These are phyloP conservation scores for Carassius auratus DNA, from an alignment of 2,113 vertebrate genomes.

Conservation along the genomic window DNA sequence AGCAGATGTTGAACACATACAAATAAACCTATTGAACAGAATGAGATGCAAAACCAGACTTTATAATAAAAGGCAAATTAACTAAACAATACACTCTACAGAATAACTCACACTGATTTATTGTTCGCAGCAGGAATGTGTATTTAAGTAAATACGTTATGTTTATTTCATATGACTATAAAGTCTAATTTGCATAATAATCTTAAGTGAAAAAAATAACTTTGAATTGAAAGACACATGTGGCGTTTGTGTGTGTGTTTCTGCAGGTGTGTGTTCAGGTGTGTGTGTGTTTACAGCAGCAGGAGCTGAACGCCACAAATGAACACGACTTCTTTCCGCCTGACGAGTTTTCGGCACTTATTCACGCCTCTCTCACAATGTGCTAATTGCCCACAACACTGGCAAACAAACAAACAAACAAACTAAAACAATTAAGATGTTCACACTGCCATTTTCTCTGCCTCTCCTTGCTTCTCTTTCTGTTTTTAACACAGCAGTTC, in stretches of 20 bases:
- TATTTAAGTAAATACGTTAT: neutral
- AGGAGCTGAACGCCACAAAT: constrained; percentile 66
- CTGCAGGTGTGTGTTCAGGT: constrained; percentile 48
- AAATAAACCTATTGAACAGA: no score
- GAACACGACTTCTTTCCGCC: constrained; percentile 63
- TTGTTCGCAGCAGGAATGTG: neutral
- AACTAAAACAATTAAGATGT: constrained; percentile 61
- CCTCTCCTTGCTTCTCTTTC: neutral
- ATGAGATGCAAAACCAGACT: no score
- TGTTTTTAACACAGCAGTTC: neutral
- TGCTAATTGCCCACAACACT: constrained; percentile 68
- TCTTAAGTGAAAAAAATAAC: neutral
- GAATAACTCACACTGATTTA: neutral
- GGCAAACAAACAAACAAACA: constrained; percentile 68
- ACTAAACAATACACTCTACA: neutral
- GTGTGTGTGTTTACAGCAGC: constrained; percentile 11
- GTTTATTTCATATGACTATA: neutral
- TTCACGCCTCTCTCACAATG: constrained; percentile 65
- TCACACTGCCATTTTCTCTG: constrained; percentile 37
- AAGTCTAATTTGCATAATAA: neutral
- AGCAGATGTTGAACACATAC: neutral
- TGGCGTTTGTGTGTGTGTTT: constrained; percentile 54
- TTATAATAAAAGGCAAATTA: neutral
- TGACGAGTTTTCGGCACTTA: constrained; percentile 62
- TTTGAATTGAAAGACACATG: neutral